phyloP scores from a whole-genome alignment of 2,888 invertebrate species.

The Cosmopolites sordidus region DNA sequence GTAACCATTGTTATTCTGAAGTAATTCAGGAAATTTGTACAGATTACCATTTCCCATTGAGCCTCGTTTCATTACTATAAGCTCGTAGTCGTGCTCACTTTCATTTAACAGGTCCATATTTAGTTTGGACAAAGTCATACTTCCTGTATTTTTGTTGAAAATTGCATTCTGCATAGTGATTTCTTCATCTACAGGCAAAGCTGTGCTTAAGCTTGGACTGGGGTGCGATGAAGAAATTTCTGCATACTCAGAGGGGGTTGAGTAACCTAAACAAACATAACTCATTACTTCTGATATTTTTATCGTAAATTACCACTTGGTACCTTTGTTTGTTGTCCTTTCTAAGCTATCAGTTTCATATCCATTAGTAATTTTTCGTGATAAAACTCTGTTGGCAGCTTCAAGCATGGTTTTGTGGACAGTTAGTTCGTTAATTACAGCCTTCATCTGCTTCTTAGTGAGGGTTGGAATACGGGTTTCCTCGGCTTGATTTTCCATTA shows the following conservation, averaged over 20 bases:
- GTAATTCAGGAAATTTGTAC: conserved; percentile 53
- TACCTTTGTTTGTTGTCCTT: conserved; percentile 51
- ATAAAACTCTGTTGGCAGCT: conserved; percentile 22
- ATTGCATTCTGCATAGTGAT: conserved; percentile 74
- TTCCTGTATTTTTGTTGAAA: conserved; percentile 60
- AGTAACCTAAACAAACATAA: conserved; percentile 41
- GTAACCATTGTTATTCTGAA: conserved; percentile 54
- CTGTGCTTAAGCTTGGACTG: conserved; percentile 68
- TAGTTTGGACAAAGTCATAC: conserved; percentile 51
- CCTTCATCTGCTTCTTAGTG: conserved; percentile 59
- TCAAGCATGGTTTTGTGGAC: conserved; percentile 32
- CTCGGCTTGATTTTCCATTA: conserved; percentile 47
- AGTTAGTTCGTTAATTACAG: conserved; percentile 56
- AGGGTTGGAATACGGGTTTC: conserved; percentile 50
- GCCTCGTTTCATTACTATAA: conserved; percentile 45
- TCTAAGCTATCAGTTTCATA: conserved; percentile 74
- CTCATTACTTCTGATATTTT: neutral
- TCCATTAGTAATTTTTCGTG: conserved; percentile 44
- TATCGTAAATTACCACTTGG: conserved; percentile 35
- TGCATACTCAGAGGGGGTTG: conserved; percentile 59
- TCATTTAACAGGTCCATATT: conserved; percentile 23
- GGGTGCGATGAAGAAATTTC: conserved; percentile 66
- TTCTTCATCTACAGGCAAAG: conserved; percentile 75
- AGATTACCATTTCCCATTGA: conserved; percentile 33
- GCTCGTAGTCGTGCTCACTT: conserved; percentile 50